Percentiles rank a stretch among this genome's conserved stretches.
These are phyloP conservation scores for Diploscapter pachys DNA, from an alignment of 1,140 invertebrate genomes.

Conservation along the genomic window DNA sequence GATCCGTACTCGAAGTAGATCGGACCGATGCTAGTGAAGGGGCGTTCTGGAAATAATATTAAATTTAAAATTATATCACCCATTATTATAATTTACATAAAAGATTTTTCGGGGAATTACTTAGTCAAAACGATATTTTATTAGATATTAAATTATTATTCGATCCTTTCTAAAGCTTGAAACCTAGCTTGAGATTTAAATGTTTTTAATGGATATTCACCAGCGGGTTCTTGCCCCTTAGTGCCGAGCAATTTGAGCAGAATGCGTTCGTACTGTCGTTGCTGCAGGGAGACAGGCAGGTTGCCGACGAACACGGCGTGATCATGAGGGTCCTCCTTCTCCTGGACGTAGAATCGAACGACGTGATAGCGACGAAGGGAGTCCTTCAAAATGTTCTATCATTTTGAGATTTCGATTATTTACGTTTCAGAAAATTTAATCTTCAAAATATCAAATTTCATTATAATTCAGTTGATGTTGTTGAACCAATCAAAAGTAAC, in stretches of 20 bases:
- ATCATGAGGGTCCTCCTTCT: slow-evolving; percentile 92
- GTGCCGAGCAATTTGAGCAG: slow-evolving; percentile 85
- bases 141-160: too few species aligned
- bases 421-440: background rate
- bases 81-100: too few species aligned
- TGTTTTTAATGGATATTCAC: too few species aligned
- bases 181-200: too few species aligned
- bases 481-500: too few species aligned
- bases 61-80: too few species aligned
- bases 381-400: slow-evolving; percentile 70
- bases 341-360: slow-evolving; percentile 94
- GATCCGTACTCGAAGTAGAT: slow-evolving; percentile 99
- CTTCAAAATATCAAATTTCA: too few species aligned
- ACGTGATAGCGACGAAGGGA: slow-evolving; percentile 95
- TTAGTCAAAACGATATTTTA: too few species aligned
- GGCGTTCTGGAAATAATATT: slow-evolving; percentile 55
- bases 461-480: too few species aligned
- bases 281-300: slow-evolving; percentile 88
- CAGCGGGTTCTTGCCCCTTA: slow-evolving; percentile 41
- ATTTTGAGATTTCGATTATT: background rate
- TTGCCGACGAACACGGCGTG: slow-evolving; percentile 85
- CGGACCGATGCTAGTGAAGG: slow-evolving; percentile 90
- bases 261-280: slow-evolving; percentile 96
- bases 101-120: too few species aligned
- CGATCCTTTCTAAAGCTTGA: too few species aligned